Base-by-base conservation (phyloP, 2,888 invertebrate genomes). In the Lymantria monacha region DNA sequence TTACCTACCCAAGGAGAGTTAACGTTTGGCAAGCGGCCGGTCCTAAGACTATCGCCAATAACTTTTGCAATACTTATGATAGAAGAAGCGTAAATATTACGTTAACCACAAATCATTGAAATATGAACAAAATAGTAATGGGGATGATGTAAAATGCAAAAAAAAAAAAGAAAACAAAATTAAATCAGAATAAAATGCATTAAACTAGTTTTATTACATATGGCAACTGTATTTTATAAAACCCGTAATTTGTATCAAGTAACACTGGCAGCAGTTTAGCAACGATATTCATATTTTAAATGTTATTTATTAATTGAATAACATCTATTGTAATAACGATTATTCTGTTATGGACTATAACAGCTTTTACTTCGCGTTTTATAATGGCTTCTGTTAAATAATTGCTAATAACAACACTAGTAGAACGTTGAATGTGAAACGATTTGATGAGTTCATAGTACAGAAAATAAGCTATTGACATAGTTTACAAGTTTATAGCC, bases 251-350 rank as follows among this genome's bases (percentile, higher is more conserved):
- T 8, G 9, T 33, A 9, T 10, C 33, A 33, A 8, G 5, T 10
- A 10, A 40, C 12, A 12, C 37, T 41, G 40, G 30, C 31, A 37
- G 37, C 38, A 12, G 3, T 45, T 46, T 12, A 53, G 42, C 43
- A 30, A 12, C 40, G n/a, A 43, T 11, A 9, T 52, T 55, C 5
- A 30, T 10, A n/a, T 5, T 51, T 48, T 46, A 51, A 58, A 53
- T 8, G 51, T 50, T 54, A 12, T 51, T 51, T 11, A 47, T 55
- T n/a, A 57, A 56, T 58, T 53, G 41, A 57, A 57, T 47, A 50
- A 30, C 48, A 55, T 44, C 7, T 38, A 55, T 53, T 51, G 45
- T 44, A 50, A 12, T 42, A 43, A 38, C 50, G 15, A 46, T 46
- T 51, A 37, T 50, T 53, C 51, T 44, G 56, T 58, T 51, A 60